Percentiles rank a stretch among this genome's conserved stretches.
phyloP scores from a whole-genome alignment of 2,113 vertebrate species.

The Aythya baeri region DNA sequence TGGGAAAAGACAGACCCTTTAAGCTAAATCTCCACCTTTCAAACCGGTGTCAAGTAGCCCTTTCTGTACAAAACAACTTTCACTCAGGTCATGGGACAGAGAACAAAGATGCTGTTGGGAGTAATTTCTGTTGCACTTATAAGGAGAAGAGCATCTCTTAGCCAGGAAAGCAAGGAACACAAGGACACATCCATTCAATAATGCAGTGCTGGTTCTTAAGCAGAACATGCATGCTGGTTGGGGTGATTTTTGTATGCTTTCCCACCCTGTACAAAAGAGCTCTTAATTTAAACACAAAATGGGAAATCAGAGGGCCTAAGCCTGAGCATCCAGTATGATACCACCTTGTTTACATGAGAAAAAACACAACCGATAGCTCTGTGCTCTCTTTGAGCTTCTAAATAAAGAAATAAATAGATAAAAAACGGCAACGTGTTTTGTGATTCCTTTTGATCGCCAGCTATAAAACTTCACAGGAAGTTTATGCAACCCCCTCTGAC shows the following conservation, averaged over 20 bases:
- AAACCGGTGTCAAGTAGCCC: background rate
- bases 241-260: background rate
- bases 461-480: conserved; percentile 50
- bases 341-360: conserved; percentile 13
- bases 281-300: background rate
- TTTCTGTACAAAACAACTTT: background rate
- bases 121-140: too few species aligned
- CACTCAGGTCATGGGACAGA: background rate
- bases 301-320: background rate
- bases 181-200: background rate
- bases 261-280: background rate
- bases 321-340: background rate
- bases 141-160: background rate
- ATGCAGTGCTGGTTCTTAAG: background rate
- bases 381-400: background rate
- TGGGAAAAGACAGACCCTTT: background rate
- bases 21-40: background rate
- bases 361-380: background rate
- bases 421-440: conserved; percentile 14
- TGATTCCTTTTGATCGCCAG: conserved; percentile 40
- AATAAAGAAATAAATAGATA: conserved; percentile 24
- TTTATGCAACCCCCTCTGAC: conserved; percentile 31
- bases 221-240: background rate
- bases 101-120: background rate
- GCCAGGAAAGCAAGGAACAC: background rate